phyloP scores from a whole-genome alignment of 2,888 invertebrate genomes.

The Pandemis heparana region DNA sequence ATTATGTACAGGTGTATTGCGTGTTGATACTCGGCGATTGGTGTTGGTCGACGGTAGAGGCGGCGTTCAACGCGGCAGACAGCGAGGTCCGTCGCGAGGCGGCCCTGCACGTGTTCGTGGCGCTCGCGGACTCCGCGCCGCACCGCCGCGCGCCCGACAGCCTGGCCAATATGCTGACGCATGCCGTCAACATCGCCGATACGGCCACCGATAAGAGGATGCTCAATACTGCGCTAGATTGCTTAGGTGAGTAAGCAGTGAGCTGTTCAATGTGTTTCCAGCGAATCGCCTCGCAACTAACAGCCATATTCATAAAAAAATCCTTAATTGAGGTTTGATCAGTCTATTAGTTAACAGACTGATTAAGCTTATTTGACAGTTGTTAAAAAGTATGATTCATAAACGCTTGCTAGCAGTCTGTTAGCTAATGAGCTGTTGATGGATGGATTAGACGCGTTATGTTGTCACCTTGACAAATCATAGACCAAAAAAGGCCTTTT shows the following conservation, averaged over 20 bases:
- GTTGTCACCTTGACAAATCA: too few relatives aligned
- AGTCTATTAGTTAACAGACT: too few relatives aligned
- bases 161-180: slow-evolving; percentile 65
- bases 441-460: too few relatives aligned
- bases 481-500: too few relatives aligned
- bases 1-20: slow-evolving; percentile 90
- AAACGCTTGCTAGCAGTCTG: too few relatives aligned
- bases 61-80: slow-evolving; percentile 87
- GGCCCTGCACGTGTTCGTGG: slow-evolving; percentile 83
- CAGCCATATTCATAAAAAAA: too few relatives aligned
- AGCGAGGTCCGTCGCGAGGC: slow-evolving; percentile 82
- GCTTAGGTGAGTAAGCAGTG: slow-evolving; percentile 84
- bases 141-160: slow-evolving; percentile 76
- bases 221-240: slow-evolving; percentile 90
- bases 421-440: too few relatives aligned
- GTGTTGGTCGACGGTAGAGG: slow-evolving; percentile 89
- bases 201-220: slow-evolving; percentile 79
- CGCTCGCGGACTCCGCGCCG: slow-evolving; percentile 82
- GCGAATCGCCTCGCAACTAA: too few relatives aligned
- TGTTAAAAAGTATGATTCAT: too few relatives aligned
- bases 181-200: slow-evolving; percentile 60
- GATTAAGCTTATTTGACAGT: too few relatives aligned
- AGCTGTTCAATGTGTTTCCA: too few relatives aligned
- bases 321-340: too few relatives aligned
- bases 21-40: slow-evolving; percentile 92